These are phyloP conservation scores for Paedocypris micromegethes DNA, from an alignment of 2,797 vertebrate genomes.

Conservation along the genomic window DNA sequence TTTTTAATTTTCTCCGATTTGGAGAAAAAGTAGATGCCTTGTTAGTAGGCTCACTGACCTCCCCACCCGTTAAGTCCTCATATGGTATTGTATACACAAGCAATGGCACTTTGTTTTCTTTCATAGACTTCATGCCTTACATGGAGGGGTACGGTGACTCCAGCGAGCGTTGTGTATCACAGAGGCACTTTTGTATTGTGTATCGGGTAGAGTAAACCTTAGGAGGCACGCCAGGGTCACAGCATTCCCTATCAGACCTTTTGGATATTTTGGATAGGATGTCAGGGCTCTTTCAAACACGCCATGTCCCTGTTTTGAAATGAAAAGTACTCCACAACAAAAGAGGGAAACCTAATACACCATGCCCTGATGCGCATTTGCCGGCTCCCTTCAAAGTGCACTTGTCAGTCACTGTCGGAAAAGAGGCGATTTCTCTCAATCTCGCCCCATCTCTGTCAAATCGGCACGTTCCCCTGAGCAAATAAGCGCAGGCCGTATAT, in stretches of 20 bases:
- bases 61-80: slow-evolving; percentile 66
- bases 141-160: slow-evolving; percentile 64
- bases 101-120: slow-evolving; percentile 67
- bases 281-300: slow-evolving; percentile 58
- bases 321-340: slow-evolving; percentile 66
- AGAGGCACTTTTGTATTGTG: slow-evolving; percentile 29
- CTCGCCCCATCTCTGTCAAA: slow-evolving; percentile 25
- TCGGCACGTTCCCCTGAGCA: neutral
- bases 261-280: slow-evolving; percentile 64
- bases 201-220: slow-evolving; percentile 27
- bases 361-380: slow-evolving; percentile 46
- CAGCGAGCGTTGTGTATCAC: slow-evolving; percentile 31
- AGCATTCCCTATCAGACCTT: slow-evolving; percentile 69
- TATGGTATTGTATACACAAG: slow-evolving; percentile 68
- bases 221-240: slow-evolving; percentile 50
- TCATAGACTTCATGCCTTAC: slow-evolving; percentile 66
- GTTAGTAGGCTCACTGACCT: slow-evolving; percentile 55
- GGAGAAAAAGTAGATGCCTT: slow-evolving; percentile 65
- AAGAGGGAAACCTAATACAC: slow-evolving; percentile 61
- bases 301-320: slow-evolving; percentile 61
- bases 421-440: slow-evolving; percentile 2
- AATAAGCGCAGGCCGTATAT: slow-evolving; percentile 20
- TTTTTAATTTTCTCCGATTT: slow-evolving; percentile 55
- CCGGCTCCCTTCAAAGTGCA: slow-evolving; percentile 47
- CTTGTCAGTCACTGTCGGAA: slow-evolving; percentile 26